phyloP scores from a whole-genome alignment of 2,113 vertebrate genomes.

The Pagrus major region DNA sequence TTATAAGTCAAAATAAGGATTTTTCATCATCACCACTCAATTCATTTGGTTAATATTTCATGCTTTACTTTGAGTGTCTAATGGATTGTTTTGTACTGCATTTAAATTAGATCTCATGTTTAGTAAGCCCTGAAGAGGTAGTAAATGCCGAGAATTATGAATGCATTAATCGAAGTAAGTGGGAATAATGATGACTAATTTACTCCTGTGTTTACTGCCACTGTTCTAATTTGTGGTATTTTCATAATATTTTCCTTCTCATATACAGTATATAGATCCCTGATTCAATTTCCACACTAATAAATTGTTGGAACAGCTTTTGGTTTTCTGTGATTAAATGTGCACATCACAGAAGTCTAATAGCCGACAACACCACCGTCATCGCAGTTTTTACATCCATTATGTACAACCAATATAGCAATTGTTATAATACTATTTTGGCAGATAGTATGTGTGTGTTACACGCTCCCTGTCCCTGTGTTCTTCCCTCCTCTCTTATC shows the following conservation, averaged over 20 bases:
- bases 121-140: conserved; percentile 15
- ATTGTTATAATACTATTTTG: neutral
- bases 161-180: conserved; percentile 31
- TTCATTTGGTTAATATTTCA: conserved; percentile 19
- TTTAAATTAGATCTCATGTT: conserved; percentile 18
- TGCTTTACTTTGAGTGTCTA: conserved; percentile 5
- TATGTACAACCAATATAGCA: neutral
- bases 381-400: neutral
- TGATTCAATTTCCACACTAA: conserved; percentile 35
- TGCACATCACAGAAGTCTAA: neutral
- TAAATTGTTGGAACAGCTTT: neutral
- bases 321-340: conserved; percentile 2
- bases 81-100: conserved; percentile 10
- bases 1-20: neutral
- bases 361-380: neutral
- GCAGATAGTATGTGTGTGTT: neutral
- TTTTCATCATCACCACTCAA: neutral
- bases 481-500: too few species aligned
- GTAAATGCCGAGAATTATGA: conserved; percentile 21
- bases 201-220: conserved; percentile 21
- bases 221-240: conserved; percentile 24
- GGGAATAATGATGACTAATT: conserved; percentile 31
- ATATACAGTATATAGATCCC: neutral
- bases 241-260: conserved; percentile 21
- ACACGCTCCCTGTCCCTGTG: too few species aligned